phyloP scores from a whole-genome alignment of 2,797 vertebrate species.

The Malacoctenus gilli region DNA sequence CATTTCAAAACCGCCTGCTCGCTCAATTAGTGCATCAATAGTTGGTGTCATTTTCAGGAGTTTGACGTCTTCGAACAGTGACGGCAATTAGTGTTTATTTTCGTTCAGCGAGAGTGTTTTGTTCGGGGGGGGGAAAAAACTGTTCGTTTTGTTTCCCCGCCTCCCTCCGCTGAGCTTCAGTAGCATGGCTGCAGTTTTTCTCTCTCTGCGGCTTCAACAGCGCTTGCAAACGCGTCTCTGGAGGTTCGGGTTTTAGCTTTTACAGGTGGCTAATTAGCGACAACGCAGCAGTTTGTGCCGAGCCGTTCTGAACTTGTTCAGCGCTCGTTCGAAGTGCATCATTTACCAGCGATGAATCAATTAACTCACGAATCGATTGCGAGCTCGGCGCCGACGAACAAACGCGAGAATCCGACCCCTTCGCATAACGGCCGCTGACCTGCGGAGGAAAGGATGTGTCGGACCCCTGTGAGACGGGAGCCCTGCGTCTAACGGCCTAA shows the following conservation, averaged over 20 bases:
- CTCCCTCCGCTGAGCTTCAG: not conserved
- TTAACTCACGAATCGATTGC: slow-evolving; percentile 24
- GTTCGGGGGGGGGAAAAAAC: not conserved
- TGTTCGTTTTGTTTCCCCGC: slow-evolving; percentile 8
- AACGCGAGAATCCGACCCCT: slow-evolving; percentile 11
- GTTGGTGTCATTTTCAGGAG: slow-evolving; percentile 11
- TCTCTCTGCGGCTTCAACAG: slow-evolving; percentile 16
- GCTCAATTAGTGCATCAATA: slow-evolving; percentile 20
- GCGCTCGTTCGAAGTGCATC: slow-evolving; percentile 27
- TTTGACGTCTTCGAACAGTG: slow-evolving; percentile 6
- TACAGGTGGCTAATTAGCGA: slow-evolving; percentile 52
- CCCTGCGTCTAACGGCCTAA: slow-evolving; percentile 29
- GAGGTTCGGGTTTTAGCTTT: slow-evolving; percentile 29
- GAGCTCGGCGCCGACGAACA: slow-evolving; percentile 8
- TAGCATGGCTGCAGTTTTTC: slow-evolving; percentile 12
- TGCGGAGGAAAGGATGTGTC: slow-evolving; percentile 24
- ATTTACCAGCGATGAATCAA: slow-evolving; percentile 34
- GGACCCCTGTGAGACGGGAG: slow-evolving; percentile 32
- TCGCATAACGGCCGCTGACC: slow-evolving; percentile 12
- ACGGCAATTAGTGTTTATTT: slow-evolving; percentile 6
- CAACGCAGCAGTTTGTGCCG: slow-evolving; percentile 14
- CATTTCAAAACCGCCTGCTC: slow-evolving; percentile 37
- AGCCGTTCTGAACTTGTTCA: slow-evolving; percentile 47
- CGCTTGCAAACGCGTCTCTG: slow-evolving; percentile 12
- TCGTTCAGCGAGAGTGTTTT: not conserved